Evolutionary conservation across 2,888 invertebrate genomes (phyloP).

Genomic region (Brachyopa scutellaris): DNA sequence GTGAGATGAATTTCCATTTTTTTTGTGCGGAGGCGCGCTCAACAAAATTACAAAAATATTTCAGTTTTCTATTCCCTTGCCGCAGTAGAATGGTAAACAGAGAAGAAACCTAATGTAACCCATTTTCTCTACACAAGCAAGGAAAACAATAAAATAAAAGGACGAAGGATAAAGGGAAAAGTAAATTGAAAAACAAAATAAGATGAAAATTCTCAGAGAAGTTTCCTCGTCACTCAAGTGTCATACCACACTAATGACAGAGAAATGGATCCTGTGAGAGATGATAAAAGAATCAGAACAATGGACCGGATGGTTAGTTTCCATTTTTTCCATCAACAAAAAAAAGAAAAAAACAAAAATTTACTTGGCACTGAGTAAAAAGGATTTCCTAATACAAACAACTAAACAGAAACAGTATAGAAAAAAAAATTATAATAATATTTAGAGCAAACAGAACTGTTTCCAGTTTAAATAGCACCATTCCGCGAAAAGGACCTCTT

Average conservation of each 20-base stretch:
- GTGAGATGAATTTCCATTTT: slow-evolving; percentile 50
- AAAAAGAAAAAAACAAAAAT: too few relatives aligned
- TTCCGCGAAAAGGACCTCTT: slow-evolving; percentile 13
- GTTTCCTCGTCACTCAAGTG: slow-evolving; percentile 63
- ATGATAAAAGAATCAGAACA: slow-evolving; percentile 54
- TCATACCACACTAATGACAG: slow-evolving; percentile 71
- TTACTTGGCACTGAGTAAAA: slow-evolving; percentile 28
- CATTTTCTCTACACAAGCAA: slow-evolving; percentile 46
- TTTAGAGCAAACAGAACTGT: slow-evolving; percentile 20
- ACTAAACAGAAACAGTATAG: not conserved
- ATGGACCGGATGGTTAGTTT: not conserved
- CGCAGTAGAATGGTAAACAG: slow-evolving; percentile 22
- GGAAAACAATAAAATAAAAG: slow-evolving; percentile 45
- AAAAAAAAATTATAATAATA: too few relatives aligned
- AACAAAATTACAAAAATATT: slow-evolving; percentile 36
- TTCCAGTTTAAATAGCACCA: slow-evolving; percentile 46
- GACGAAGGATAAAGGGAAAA: not conserved
- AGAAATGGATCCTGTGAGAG: slow-evolving; percentile 56
- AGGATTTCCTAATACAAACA: slow-evolving; percentile 21
- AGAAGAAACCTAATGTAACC: slow-evolving; percentile 56
- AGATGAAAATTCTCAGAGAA: not conserved
- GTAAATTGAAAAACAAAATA: slow-evolving; percentile 3
- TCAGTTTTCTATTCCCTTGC: slow-evolving; percentile 3
- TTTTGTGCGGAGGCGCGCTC: slow-evolving; percentile 17
- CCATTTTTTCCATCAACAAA: not conserved